Conservation (phyloP, 2,113 vertebrate genomes). For the Lagopus muta region DNA sequence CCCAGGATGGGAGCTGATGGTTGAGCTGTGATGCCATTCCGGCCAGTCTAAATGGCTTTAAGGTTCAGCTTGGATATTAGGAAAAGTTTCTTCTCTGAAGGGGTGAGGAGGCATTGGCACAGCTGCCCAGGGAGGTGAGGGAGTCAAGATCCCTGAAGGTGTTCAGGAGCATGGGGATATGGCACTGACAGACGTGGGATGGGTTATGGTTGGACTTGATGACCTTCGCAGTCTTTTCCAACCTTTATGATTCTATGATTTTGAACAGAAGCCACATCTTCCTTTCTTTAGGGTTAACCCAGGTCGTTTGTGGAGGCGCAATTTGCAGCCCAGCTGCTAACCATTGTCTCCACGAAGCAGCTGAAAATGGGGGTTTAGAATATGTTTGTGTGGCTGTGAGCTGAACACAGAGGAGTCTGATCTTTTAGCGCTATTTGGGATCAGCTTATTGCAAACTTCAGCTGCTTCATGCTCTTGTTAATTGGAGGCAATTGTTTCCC, state of each 20-base stretch:
- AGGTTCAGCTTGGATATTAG: too few species aligned
- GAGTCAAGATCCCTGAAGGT: too few species aligned
- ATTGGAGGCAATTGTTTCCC: neutral
- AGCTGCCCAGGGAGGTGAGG: too few species aligned
- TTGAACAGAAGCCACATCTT: neutral
- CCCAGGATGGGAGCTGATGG: neutral
- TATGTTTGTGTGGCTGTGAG: neutral
- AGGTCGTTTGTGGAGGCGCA: neutral
- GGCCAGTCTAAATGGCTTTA: neutral
- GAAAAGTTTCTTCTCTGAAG: too few species aligned
- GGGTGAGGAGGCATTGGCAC: too few species aligned
- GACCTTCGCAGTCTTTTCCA: neutral
- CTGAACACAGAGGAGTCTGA: neutral
- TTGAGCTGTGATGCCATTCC: neutral
- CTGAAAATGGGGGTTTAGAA: neutral
- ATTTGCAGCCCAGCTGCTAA: neutral
- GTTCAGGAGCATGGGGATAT: too few species aligned
- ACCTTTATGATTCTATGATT: neutral
- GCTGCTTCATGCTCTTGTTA: neutral
- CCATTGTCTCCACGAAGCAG: neutral
- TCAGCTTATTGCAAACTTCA: neutral
- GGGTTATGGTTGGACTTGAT: too few species aligned
- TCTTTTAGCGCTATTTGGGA: neutral
- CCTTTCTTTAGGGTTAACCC: neutral
- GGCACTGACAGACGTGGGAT: too few species aligned